phyloP scores from a whole-genome alignment of 2,888 invertebrate species.

The Unio pictorum region DNA sequence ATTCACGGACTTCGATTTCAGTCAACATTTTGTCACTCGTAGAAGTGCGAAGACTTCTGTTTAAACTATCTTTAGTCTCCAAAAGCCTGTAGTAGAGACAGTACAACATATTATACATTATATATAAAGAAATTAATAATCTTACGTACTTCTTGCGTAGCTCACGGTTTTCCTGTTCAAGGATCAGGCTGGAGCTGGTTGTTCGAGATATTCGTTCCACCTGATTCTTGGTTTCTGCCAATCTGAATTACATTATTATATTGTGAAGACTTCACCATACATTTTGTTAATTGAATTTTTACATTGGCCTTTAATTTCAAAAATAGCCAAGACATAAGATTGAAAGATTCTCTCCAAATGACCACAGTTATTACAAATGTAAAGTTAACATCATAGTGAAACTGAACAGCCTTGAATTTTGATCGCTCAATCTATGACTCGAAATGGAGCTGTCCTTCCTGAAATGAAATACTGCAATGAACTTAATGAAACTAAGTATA shows the following conservation, averaged over 20 bases:
- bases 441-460: no score
- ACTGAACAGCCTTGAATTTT: no score
- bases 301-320: neutral
- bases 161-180: constrained; percentile 60
- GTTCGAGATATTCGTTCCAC: constrained; percentile 34
- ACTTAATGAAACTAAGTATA: no score
- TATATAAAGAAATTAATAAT: constrained; percentile 13
- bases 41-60: constrained; percentile 58
- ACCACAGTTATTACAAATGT: no score
- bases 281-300: neutral
- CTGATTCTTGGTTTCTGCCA: constrained; percentile 56
- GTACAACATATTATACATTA: constrained; percentile 9
- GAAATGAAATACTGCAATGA: no score
- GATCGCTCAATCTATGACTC: no score
- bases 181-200: constrained; percentile 57
- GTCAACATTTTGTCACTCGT: constrained; percentile 69
- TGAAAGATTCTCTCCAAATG: no score
- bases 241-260: constrained; percentile 36
- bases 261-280: neutral
- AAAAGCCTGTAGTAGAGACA: constrained; percentile 53
- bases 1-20: constrained; percentile 65
- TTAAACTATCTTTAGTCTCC: constrained; percentile 65
- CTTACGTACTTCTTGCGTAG: constrained; percentile 60
- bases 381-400: no score
- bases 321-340: no score